Base-by-base conservation (phyloP, 2,888 invertebrate species). In the Morpho helenor region DNA sequence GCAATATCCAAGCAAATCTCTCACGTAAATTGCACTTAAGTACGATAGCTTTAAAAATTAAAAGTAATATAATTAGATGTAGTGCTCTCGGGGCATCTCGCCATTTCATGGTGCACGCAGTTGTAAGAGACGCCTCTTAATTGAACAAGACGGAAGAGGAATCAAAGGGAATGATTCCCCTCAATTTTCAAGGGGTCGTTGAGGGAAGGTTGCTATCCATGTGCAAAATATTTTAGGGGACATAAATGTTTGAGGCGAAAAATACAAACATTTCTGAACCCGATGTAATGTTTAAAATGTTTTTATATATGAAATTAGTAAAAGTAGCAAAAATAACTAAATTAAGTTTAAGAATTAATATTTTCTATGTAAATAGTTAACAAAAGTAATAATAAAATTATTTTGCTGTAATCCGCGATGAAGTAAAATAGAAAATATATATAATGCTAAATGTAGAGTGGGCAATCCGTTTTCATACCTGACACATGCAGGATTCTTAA, bases 121-220 rank as follows among this genome's bases (percentile, higher is more conserved):
- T 55, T 55, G 80, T 82, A 79, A 80, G 78, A 83, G 82, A 79
- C 82, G 84, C 82, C 83, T 86, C 75, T 84, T 90, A 89, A 90
- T 90, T 90, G 87, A 88, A 88, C 87, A 80, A 83, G 83, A 85
- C 77, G 88, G 84, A 80, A 83, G 78, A 83, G 77, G 76, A 88
- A 87, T 89, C 88, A 88, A 88, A 88, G 84, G 83, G 84, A 86
- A 88, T 87, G 86, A 87, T 88, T 84, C 87, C 87, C 88, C 84
- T 77, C 77, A 73, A 80, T 74, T 80, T 83, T 80, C 76, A 79
- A 79, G 81, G 88, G 88, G 84, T 73, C 72, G 64, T 68, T 66
- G 77, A 77, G 87, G 88, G 87, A 79, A 78, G 76, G 72, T 74
- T 72, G 70, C 77, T 80, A 84, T 84, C 86, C 84, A 86, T 87